These are phyloP conservation scores for Hoplias malabaricus DNA, from an alignment of 2,113 vertebrate species.

Conservation along the genomic window DNA sequence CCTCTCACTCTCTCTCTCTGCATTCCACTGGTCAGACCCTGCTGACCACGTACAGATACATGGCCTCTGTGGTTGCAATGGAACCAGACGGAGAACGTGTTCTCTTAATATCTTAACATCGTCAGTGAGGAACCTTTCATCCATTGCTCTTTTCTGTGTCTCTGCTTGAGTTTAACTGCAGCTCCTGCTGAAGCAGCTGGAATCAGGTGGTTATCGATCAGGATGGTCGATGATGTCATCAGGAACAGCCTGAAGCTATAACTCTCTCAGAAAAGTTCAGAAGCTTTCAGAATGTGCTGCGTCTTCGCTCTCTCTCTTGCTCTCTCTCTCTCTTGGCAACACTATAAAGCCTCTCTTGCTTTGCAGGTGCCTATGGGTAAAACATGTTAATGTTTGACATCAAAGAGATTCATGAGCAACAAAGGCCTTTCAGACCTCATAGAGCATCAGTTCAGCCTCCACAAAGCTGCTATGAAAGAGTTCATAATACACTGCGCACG, in stretches of 20 bases:
- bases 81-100: too few species aligned
- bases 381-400: conserved; percentile 22
- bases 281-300: conserved; percentile 17
- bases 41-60: too few species aligned
- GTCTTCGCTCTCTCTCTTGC: not conserved
- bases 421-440: not conserved
- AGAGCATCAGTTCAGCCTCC: not conserved
- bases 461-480: not conserved
- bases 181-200: not conserved
- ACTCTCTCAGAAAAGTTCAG: not conserved
- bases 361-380: conserved; percentile 13
- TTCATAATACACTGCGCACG: not conserved
- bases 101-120: too few species aligned
- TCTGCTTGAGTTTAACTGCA: not conserved
- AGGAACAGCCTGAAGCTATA: not conserved
- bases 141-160: too few species aligned
- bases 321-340: not conserved
- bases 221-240: not conserved
- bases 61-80: too few species aligned
- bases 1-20: too few species aligned
- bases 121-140: too few species aligned
- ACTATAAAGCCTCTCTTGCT: not conserved
- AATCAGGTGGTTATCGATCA: not conserved
- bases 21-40: too few species aligned
- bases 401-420: conserved; percentile 8